phyloP scores from a whole-genome alignment of 2,888 invertebrate species.

The Diarsia mendica region DNA sequence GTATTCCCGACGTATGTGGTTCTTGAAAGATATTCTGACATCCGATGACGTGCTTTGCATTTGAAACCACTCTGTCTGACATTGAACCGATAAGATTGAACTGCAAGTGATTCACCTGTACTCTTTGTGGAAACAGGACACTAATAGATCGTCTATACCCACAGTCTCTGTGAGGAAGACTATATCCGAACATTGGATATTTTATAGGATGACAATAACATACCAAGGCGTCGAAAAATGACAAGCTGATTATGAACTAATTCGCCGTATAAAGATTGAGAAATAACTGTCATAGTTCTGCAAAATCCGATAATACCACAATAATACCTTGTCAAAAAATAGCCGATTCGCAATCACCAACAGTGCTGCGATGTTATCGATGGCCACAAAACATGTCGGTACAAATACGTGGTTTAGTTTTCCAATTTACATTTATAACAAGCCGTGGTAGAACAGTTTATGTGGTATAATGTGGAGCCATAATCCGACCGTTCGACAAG shows the following conservation, averaged over 20 bases:
- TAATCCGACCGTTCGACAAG: slow-evolving; percentile 55
- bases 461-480: slow-evolving; percentile 42
- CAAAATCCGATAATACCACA: slow-evolving; percentile 11
- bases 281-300: neutral
- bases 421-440: slow-evolving; percentile 44
- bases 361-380: slow-evolving; percentile 12
- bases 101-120: slow-evolving; percentile 1
- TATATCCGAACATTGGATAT: neutral
- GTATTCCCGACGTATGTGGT: slow-evolving; percentile 14
- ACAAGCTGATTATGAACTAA: neutral
- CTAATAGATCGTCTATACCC: neutral
- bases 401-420: slow-evolving; percentile 36
- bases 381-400: slow-evolving; percentile 17
- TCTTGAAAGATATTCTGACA: slow-evolving; percentile 46
- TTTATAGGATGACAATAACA: neutral
- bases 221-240: neutral
- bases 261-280: neutral
- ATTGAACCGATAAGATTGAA: slow-evolving; percentile 16
- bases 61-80: slow-evolving; percentile 12
- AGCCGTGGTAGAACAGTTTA: slow-evolving; percentile 38
- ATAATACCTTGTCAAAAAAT: neutral
- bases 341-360: neutral
- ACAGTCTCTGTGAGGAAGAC: neutral
- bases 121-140: neutral
- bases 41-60: slow-evolving; percentile 31